Conservation (phyloP, 2,888 invertebrate species). For the Gortyna flavago region DNA sequence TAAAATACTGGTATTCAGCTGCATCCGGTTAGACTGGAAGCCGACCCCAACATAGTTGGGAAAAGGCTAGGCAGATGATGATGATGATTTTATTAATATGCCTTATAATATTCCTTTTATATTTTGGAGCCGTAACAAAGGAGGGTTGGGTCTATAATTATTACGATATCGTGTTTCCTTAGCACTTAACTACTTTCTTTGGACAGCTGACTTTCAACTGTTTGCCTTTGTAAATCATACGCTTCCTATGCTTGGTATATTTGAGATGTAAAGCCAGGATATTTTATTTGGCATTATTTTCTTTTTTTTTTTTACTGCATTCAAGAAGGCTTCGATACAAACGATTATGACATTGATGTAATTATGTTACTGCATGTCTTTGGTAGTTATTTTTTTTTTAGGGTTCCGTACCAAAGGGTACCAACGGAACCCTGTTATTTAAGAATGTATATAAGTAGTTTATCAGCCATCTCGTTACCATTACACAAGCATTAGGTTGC, state of each 20-base stretch:
- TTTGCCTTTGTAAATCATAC: conserved; percentile 27
- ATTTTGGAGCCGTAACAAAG: conserved; percentile 15
- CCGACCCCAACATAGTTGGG: no score
- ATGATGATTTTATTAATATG: no score
- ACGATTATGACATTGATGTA: not conserved
- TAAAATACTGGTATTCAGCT: no score
- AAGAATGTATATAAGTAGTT: no score
- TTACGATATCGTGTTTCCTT: conserved; percentile 19
- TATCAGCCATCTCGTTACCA: no score
- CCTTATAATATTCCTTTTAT: not conserved
- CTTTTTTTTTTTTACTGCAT: conserved; percentile 9
- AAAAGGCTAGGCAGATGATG: no score
- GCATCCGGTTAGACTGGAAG: no score
- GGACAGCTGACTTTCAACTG: conserved; percentile 30
- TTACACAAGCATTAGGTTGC: no score
- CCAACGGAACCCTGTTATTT: no score
- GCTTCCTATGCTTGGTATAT: conserved; percentile 14
- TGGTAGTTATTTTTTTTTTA: no score
- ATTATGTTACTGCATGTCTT: no score
- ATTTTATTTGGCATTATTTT: conserved; percentile 2
- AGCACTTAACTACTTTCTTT: conserved; percentile 11
- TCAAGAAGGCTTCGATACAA: not conserved
- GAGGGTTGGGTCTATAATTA: conserved; percentile 21
- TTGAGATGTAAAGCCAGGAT: conserved; percentile 18
- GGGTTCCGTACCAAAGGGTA: no score